A percentile compares a stretch with the other conserved stretches of the same genome.
Conservation (phyloP, 2,888 invertebrate genomes). For the Lycia hirtaria region DNA sequence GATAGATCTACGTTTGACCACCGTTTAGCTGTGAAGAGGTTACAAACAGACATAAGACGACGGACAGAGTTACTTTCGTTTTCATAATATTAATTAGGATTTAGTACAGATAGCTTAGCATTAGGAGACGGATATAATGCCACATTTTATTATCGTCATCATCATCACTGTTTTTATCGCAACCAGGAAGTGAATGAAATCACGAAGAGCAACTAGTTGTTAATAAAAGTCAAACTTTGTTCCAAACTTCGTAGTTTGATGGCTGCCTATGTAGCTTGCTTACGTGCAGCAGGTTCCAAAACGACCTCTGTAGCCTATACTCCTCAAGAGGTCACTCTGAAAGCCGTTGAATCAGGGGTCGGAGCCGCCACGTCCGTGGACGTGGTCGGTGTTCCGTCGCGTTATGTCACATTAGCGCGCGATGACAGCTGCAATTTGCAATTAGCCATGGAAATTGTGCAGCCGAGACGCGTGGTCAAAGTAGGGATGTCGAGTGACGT, state of each 20-base stretch:
- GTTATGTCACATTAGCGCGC: conserved; percentile 82
- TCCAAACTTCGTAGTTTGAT: neutral
- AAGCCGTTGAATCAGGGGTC: conserved; percentile 48
- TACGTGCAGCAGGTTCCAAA: neutral
- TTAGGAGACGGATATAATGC: too few relatives aligned
- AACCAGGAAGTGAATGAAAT: too few relatives aligned
- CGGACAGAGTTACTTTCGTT: too few relatives aligned
- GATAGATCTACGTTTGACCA: too few relatives aligned
- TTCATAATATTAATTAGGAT: too few relatives aligned
- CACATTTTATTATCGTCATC: too few relatives aligned
- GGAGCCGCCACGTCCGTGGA: conserved; percentile 51
- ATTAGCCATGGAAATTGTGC: conserved; percentile 81
- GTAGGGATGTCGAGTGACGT: conserved; percentile 46
- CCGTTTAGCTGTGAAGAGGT: too few relatives aligned
- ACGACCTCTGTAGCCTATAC: conserved; percentile 3
- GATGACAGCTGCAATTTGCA: conserved; percentile 83
- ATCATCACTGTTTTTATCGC: too few relatives aligned
- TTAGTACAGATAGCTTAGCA: too few relatives aligned
- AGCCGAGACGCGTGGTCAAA: conserved; percentile 54
- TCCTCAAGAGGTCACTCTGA: conserved; percentile 33
- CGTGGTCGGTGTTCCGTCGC: conserved; percentile 47
- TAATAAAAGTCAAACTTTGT: neutral
- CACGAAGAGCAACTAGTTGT: too few relatives aligned
- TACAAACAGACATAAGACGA: too few relatives aligned
- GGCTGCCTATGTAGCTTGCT: too few relatives aligned